Base-by-base conservation (phyloP, 1,140 invertebrate genomes). In the Pseudomyrmex gracilis region DNA sequence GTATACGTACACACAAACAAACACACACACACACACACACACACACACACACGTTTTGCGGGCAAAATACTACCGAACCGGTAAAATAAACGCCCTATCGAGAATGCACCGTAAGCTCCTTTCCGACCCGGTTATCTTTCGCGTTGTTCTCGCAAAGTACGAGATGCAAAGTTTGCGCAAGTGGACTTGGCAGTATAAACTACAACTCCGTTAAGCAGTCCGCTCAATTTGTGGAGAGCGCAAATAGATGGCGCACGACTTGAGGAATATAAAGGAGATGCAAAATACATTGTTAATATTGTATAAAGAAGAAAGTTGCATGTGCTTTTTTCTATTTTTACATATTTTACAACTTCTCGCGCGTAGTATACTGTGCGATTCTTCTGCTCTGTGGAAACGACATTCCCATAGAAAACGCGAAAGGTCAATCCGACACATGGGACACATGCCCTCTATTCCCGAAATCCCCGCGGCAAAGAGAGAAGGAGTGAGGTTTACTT, bases 31-130 rank as follows among this genome's bases (percentile, higher is more conserved):
- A 34, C 34, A 34, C 1, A 34, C 34, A 34, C 34, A 34, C 5
- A n/a, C 5, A 34, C 34, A 34, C 1, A 34, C 34, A 34, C 34
- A 34, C 5, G 34, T 5, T 34, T 5, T 5, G 34, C 63, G 55
- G 64, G 34, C 61, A 51, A 91, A 89, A 89, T 84, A 89, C 71
- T 64, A 63, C 34, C 34, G 58, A 0, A 10, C 61, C 60, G 45
- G 66, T 88, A 85, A 88, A 34, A 90, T 90, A 90, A 89, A 87
- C 85, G 85, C 34, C 47, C 47, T 60, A 22, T 84, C 71, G 51
- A 55, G 63, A 61, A 15, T 17, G 22, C 34, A 55, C 22, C 2
- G 22, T 47, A 43, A 61, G 22, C n/a, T 61, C 17, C 12, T 51
- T 53, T 63, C 73, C n/a, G 17, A 15, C 17, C 13, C 49, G 10